A percentile compares a stretch with the other conserved stretches of the same genome.
phyloP scores from a whole-genome alignment of 2,113 vertebrate genomes.

The Psilopogon haemacephalus region DNA sequence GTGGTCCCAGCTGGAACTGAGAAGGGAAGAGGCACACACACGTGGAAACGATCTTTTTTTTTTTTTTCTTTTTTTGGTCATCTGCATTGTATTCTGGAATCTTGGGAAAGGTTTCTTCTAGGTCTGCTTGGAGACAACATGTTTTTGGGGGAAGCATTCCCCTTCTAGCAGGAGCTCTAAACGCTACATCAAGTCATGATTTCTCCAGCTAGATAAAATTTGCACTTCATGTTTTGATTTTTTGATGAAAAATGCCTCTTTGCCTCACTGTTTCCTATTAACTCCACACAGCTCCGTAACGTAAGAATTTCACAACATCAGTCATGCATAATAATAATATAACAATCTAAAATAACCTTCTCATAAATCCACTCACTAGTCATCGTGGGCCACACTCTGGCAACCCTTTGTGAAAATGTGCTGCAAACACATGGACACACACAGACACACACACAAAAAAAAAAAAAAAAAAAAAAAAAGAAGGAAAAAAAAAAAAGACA shows the following conservation, averaged over 20 bases:
- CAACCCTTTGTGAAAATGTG: constrained; percentile 59
- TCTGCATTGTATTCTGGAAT: constrained; percentile 2
- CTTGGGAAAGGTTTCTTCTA: constrained; percentile 27
- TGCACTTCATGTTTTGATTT: constrained; percentile 19
- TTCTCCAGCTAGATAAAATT: constrained; percentile 50
- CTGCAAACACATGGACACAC: constrained; percentile 45
- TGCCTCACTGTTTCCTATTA: constrained; percentile 47
- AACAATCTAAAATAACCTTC: constrained; percentile 66
- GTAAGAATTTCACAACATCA: constrained; percentile 53
- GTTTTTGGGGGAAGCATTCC: not conserved
- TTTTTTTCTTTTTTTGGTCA: not conserved
- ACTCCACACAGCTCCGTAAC: constrained; percentile 41
- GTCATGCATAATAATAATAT: constrained; percentile 69
- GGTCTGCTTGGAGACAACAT: not conserved
- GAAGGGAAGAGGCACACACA: constrained; percentile 33
- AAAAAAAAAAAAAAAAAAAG: too few relatives aligned
- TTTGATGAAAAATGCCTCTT: constrained; percentile 43
- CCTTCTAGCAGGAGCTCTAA: not conserved
- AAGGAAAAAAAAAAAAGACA: too few relatives aligned
- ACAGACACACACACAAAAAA: too few relatives aligned
- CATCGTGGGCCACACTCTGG: constrained; percentile 56
- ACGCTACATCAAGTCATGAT: not conserved
- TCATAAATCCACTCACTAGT: constrained; percentile 66
- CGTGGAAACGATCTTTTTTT: constrained; percentile 9
- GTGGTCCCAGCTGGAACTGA: constrained; percentile 36